Percentiles rank a stretch among this genome's conserved stretches.
Evolutionary conservation across 2,888 invertebrate species (phyloP).

Genomic region (Ariolimax columbianus): DNA sequence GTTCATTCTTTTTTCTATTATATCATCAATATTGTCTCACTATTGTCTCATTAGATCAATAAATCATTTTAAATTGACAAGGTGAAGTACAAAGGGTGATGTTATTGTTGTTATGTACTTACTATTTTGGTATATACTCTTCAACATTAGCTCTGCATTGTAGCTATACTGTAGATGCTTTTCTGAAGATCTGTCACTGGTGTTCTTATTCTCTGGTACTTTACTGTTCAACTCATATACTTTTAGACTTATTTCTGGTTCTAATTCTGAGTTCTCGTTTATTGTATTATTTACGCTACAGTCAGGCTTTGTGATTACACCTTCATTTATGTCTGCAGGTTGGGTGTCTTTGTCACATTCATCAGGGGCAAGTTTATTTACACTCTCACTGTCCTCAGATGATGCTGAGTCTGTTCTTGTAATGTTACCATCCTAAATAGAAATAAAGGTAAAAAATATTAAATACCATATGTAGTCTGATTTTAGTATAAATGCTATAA

Average conservation of each 20-base stretch:
- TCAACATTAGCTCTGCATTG: slow-evolving; percentile 4
- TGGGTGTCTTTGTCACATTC: not conserved
- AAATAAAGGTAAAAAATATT: not conserved
- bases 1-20: too few species aligned
- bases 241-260: not conserved
- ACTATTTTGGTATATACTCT: slow-evolving; percentile 26
- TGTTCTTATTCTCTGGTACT: not conserved
- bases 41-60: too few species aligned
- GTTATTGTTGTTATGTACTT: not conserved
- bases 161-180: not conserved
- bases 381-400: not conserved
- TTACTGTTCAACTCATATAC: not conserved
- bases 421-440: not conserved
- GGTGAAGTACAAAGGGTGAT: not conserved
- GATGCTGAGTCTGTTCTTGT: not conserved
- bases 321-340: not conserved
- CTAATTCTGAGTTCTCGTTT: not conserved
- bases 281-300: not conserved
- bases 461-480: too few species aligned
- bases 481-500: too few species aligned
- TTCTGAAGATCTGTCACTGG: not conserved
- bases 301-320: not conserved
- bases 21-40: too few species aligned
- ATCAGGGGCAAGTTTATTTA: not conserved
- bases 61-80: not conserved